These are phyloP conservation scores for Ametastegia equiseti DNA, from an alignment of 2,888 invertebrate species.

Conservation along the genomic window DNA sequence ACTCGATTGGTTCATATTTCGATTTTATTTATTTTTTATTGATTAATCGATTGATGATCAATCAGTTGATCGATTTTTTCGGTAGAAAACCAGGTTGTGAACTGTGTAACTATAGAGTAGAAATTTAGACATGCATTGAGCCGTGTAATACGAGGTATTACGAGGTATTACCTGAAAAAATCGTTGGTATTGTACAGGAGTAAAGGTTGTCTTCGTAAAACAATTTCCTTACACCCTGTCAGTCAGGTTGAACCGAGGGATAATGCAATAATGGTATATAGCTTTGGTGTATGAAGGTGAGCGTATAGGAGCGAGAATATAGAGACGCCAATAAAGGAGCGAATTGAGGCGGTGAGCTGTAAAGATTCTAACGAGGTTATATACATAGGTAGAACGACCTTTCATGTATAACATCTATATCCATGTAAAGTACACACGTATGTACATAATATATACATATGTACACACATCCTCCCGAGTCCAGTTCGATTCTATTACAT, in stretches of 20 bases:
- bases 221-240: conserved; percentile 28
- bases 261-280: conserved; percentile 36
- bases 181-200: not conserved
- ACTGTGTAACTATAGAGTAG: too few species aligned
- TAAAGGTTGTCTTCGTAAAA: conserved; percentile 47
- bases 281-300: conserved; percentile 26
- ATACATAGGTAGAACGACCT: conserved; percentile 5
- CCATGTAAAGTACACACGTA: too few species aligned
- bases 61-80: too few species aligned
- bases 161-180: not conserved
- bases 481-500: not conserved
- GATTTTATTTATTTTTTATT: too few species aligned
- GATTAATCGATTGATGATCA: too few species aligned
- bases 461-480: not conserved
- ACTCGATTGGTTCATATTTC: too few species aligned
- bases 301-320: not conserved
- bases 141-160: not conserved
- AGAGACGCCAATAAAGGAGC: conserved; percentile 26
- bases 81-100: too few species aligned
- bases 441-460: not conserved
- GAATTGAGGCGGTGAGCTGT: conserved; percentile 10
- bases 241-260: conserved; percentile 14
- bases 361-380: conserved; percentile 33
- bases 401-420: not conserved
- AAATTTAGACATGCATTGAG: too few species aligned